Evolutionary conservation across 2,888 invertebrate species (phyloP).

Genomic region (Autographa gamma): DNA sequence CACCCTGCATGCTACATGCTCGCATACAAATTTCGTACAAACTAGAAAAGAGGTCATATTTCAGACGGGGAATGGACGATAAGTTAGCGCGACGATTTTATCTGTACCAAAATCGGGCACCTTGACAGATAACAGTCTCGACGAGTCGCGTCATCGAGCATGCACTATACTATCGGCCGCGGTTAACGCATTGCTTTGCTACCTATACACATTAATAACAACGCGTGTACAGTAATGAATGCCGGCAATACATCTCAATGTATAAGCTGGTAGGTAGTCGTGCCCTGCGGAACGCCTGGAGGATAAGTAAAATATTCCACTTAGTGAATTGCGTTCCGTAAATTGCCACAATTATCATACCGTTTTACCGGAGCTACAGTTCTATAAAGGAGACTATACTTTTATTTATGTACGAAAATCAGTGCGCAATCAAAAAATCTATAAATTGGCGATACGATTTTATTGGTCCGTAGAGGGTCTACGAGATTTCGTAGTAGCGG

Average conservation of each 20-base stretch:
- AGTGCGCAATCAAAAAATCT: slow-evolving; percentile 49
- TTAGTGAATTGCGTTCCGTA: slow-evolving; percentile 82
- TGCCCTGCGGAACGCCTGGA: slow-evolving; percentile 75
- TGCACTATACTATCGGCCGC: slow-evolving; percentile 22
- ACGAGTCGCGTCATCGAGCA: slow-evolving; percentile 22
- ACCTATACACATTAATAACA: slow-evolving; percentile 61
- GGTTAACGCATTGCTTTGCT: slow-evolving; percentile 51
- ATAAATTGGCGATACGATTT: slow-evolving; percentile 47
- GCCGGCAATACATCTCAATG: slow-evolving; percentile 79
- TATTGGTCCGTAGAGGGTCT: slow-evolving; percentile 55
- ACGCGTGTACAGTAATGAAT: slow-evolving; percentile 75
- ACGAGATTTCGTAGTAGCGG: slow-evolving; percentile 61
- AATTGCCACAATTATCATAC: slow-evolving; percentile 81
- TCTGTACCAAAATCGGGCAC: slow-evolving; percentile 55
- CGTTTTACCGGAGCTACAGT: slow-evolving; percentile 62
- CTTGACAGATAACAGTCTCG: slow-evolving; percentile 63
- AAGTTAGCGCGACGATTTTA: slow-evolving; percentile 49
- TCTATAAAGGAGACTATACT: slow-evolving; percentile 42
- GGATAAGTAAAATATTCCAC: slow-evolving; percentile 86
- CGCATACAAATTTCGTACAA: slow-evolving; percentile 48
- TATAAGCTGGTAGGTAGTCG: slow-evolving; percentile 78
- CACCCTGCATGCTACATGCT: slow-evolving; percentile 73
- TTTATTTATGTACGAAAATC: slow-evolving; percentile 49
- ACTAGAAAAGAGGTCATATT: slow-evolving; percentile 67
- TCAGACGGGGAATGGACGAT: slow-evolving; percentile 53